Evolutionary conservation across 2,797 vertebrate genomes (phyloP), one percentile per base, ranked within the genome.

Genomic region (Sciaenops ocellatus): DNA sequence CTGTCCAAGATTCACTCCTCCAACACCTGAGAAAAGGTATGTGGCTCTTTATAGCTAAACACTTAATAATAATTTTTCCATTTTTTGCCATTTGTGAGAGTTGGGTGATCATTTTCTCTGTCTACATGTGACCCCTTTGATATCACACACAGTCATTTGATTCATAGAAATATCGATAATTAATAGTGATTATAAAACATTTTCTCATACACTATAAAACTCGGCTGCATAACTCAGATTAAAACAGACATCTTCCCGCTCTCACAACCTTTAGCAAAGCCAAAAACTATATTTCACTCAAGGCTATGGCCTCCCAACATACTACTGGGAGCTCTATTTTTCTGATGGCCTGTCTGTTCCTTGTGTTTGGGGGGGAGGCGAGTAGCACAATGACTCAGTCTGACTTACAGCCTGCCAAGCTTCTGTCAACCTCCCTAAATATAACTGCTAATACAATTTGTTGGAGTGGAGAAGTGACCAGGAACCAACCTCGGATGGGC

Each of bases 401-500:
- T 71, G 74, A 87, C 55, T 71, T 82, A 65, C 59, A 77, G 76
- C 47, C 85, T 88, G 82, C 83, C 83, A 78, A 87, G 79, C 79
- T 74, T 51, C 73, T 79, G 87, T 82, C 87, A 89, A 42, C 79
- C 73, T 59, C 69, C 72, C 85, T 88, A 85, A 85, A 90, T 88
- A 91, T 75, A 90, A 78, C 80, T 24, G 73, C 61, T 86, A 81
- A 87, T 68, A 62, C 64, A 56, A 81, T 89, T 89, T 75, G 88
- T 79, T 80, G 81, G 61, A 77, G 74, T 68, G 62, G 28, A 71
- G 79, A 59, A 38, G 61, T 18, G 26, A 41, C 73, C n/a, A 26
- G 24, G 52, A 63, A 70, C 46, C 63, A 74, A 17, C 48, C 44
- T 18, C 22, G 30, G 73, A 62, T n/a, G 47, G 26, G 59, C 47